Base-by-base conservation (phyloP, 2,797 vertebrate species). In the Rhinogobio ventralis region DNA sequence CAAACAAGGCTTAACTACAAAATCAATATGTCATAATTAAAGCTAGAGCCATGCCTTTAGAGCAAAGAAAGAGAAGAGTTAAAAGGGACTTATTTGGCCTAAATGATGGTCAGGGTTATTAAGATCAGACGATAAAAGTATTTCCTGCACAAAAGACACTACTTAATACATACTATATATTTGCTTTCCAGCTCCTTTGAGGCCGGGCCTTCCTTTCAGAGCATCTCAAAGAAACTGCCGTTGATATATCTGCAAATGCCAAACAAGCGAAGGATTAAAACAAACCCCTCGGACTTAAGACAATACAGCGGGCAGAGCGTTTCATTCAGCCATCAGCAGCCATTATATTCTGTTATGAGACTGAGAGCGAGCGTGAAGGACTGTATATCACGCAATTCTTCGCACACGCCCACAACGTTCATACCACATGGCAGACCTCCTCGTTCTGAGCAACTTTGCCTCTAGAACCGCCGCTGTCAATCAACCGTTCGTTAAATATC, bases 11-110 rank as follows among this genome's bases (percentile, higher is more conserved):
- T 96, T 95, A 96, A 96, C 94, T 94, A 96, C 95, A 94, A 96
- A 94, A 95, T 97, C 96, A 94, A 96, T 96, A 94, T 85, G 93
- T 95, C 93, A 95, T 96, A 95, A 95, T 96, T 96, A 96, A 95
- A 96, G 87, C 79, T 90, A 88, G 92, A 88, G 89, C 91, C 91
- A 90, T 93, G 88, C 86, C 87, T 87, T 94, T 93, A 92, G 90
- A 91, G 91, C 86, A 87, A 89, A 93, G 91, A 93, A 85, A 91
- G 90, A 90, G 88, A 88, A 67, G 79, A 86, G 83, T 85, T 86
- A 92, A 93, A 93, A 93, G 91, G 92, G 94, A 95, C 93, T 94
- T 94, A 94, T 92, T 92, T 92, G 88, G 92, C 93, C 93, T 95
- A 95, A 96, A 96, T 96, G 94, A 95, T 94, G 94, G 94, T 91